phyloP scores from a whole-genome alignment of 2,797 vertebrate species.

The Nannoperca australis region DNA sequence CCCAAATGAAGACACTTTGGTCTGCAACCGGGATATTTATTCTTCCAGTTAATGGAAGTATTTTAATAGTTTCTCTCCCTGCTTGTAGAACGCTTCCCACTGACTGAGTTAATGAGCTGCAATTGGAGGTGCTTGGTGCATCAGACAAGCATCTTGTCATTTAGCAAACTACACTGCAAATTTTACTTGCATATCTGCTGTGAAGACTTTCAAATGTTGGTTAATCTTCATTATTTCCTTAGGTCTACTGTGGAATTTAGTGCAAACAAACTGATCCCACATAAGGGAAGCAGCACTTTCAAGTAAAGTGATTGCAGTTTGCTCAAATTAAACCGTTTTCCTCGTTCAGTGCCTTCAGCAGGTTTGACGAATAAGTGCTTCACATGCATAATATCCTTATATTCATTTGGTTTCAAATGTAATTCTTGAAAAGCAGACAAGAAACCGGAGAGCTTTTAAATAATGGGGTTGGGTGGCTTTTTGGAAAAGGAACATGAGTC shows the following conservation, averaged over 20 bases:
- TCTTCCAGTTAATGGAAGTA: constrained; percentile 81
- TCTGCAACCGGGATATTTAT: constrained; percentile 84
- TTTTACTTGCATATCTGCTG: constrained; percentile 58
- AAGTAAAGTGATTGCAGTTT: constrained; percentile 47
- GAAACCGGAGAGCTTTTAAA: constrained; percentile 41
- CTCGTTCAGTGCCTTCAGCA: constrained; percentile 50
- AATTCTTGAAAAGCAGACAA: constrained; percentile 60
- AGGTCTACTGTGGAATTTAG: constrained; percentile 37
- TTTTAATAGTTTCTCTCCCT: constrained; percentile 78
- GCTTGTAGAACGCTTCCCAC: constrained; percentile 70
- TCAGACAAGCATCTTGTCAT: constrained; percentile 72
- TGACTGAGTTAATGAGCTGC: constrained; percentile 79
- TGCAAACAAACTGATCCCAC: constrained; percentile 47
- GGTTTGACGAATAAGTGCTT: constrained; percentile 53
- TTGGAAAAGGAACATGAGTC: constrained; percentile 16
- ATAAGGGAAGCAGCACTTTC: constrained; percentile 33
- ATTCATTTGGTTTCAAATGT: constrained; percentile 55
- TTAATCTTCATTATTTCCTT: constrained; percentile 50
- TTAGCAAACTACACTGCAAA: constrained; percentile 68
- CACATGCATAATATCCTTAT: constrained; percentile 38
- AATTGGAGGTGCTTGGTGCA: constrained; percentile 72
- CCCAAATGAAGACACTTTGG: constrained; percentile 94
- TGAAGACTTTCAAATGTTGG: constrained; percentile 43
- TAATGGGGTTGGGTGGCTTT: constrained; percentile 7
- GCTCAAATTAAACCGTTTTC: constrained; percentile 57